A percentile compares a stretch with the other conserved stretches of the same genome.
These are phyloP conservation scores for Rotaria macrura DNA, from an alignment of 2,888 invertebrate genomes.

Conservation along the genomic window DNA sequence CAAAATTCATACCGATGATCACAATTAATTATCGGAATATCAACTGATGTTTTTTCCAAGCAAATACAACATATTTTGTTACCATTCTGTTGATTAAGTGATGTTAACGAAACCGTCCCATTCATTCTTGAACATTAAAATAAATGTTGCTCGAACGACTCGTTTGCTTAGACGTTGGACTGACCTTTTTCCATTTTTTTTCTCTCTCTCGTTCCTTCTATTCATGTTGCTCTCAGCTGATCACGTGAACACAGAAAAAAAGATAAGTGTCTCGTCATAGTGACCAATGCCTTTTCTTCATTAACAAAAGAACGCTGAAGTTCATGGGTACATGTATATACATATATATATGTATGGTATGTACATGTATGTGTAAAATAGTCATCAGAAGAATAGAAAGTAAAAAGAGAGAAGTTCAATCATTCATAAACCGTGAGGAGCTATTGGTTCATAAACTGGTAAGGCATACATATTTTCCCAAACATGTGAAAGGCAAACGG, in stretches of 20 bases:
- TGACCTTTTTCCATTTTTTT: slow-evolving; percentile 6
- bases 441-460: neutral
- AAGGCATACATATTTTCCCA: slow-evolving; percentile 30
- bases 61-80: neutral
- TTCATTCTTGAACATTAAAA: neutral
- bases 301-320: neutral
- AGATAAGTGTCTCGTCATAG: neutral
- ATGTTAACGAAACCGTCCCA: neutral
- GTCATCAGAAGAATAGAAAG: neutral
- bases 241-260: neutral
- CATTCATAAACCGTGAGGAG: neutral
- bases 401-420: neutral
- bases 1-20: neutral
- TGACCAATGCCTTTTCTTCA: neutral
- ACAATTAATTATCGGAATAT: neutral
- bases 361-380: neutral
- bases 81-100: neutral
- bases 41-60: neutral
- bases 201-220: neutral
- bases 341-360: neutral
- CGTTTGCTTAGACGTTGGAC: neutral
- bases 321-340: neutral
- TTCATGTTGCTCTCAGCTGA: neutral
- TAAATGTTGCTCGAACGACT: neutral
- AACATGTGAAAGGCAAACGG: slow-evolving; percentile 33